These are phyloP conservation scores for Habropoda laboriosa DNA, from an alignment of 1,140 invertebrate species.

Conservation along the genomic window DNA sequence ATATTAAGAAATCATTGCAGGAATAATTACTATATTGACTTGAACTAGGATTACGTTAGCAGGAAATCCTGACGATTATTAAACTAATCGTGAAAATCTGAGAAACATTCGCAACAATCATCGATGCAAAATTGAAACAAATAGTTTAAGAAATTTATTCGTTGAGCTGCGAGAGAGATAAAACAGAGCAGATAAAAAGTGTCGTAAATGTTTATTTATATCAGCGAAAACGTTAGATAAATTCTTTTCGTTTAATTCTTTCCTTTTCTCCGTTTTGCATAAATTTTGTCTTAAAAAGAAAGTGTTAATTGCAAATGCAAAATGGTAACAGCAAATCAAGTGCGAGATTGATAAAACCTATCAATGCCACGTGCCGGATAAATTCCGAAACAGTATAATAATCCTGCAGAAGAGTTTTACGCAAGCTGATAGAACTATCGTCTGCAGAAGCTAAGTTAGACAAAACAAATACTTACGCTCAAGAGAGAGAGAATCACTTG, in stretches of 20 bases:
- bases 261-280: too few relatives aligned
- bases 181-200: too few relatives aligned
- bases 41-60: too few relatives aligned
- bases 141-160: too few relatives aligned
- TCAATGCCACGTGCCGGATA: background rate
- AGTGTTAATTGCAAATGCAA: background rate
- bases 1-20: background rate
- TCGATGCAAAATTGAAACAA: too few relatives aligned
- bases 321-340: background rate
- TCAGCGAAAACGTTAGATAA: too few relatives aligned
- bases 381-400: background rate
- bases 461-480: background rate
- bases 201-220: too few relatives aligned
- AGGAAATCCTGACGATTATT: too few relatives aligned
- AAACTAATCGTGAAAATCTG: background rate
- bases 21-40: background rate
- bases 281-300: too few relatives aligned
- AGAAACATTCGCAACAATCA: too few relatives aligned
- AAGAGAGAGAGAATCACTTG: background rate
- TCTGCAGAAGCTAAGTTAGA: background rate
- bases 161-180: too few relatives aligned
- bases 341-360: background rate
- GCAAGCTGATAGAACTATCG: slow-evolving; percentile 11
- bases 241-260: too few relatives aligned
- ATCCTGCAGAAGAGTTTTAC: background rate